These are phyloP conservation scores for Rhegmatorhina hoffmannsi DNA, from an alignment of 2,113 vertebrate species.

Conservation along the genomic window DNA sequence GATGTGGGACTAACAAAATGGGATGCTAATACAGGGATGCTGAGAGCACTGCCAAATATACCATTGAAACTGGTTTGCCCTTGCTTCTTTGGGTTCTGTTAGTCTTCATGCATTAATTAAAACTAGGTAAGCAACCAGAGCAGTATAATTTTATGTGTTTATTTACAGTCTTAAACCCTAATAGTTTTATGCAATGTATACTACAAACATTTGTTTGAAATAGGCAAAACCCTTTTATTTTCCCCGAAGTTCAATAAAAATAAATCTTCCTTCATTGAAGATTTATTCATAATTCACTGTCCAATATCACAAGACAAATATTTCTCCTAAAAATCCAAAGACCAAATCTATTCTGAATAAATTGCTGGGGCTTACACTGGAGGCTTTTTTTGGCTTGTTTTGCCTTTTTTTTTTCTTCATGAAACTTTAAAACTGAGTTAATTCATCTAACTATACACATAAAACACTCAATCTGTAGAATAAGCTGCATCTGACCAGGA, in stretches of 20 bases:
- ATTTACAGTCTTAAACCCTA: neutral
- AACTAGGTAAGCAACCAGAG: neutral
- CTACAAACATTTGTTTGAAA: neutral
- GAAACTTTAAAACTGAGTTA: neutral
- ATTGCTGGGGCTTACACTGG: neutral
- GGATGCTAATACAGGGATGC: neutral
- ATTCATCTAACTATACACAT: neutral
- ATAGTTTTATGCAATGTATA: neutral
- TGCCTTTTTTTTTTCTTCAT: neutral
- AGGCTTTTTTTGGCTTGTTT: neutral
- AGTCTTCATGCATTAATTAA: neutral
- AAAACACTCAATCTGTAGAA: neutral
- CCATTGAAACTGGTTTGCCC: neutral
- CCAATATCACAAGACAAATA: neutral
- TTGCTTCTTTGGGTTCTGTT: neutral
- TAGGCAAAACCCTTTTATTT: neutral
- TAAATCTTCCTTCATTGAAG: neutral
- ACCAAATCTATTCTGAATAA: neutral
- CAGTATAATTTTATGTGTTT: neutral
- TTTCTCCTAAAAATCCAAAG: neutral
- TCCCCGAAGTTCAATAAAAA: neutral
- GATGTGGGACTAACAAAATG: neutral
- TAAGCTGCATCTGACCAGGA: neutral
- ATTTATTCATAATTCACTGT: neutral
- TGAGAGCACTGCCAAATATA: neutral